Evolutionary conservation across 1,140 invertebrate genomes (phyloP).

Genomic region (Drosophila hydei): DNA sequence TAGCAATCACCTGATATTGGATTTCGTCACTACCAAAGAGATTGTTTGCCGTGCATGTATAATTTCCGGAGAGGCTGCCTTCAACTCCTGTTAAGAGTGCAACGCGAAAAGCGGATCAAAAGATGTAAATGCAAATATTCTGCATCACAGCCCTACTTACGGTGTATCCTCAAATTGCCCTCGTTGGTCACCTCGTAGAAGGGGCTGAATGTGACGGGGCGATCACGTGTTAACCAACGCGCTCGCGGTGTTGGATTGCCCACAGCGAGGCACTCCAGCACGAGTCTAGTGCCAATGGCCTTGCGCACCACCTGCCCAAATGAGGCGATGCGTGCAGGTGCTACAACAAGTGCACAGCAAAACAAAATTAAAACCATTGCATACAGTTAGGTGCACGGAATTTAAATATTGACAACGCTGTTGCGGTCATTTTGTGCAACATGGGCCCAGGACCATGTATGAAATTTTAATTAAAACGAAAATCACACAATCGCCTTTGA

Average conservation of each 20-base stretch:
- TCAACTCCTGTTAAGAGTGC: constrained; percentile 83
- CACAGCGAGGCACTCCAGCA: constrained; percentile 88
- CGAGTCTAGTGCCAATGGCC: constrained; percentile 87
- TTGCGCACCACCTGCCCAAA: constrained; percentile 89
- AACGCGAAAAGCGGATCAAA: constrained; percentile 5
- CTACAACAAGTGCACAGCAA: constrained; percentile 77
- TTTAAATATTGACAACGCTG: constrained; percentile 53
- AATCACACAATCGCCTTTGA: constrained; percentile 19
- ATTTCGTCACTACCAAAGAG: constrained; percentile 92
- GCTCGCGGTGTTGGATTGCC: constrained; percentile 89
- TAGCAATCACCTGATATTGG: constrained; percentile 89
- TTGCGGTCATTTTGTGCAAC: constrained; percentile 38
- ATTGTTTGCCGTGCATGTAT: constrained; percentile 92
- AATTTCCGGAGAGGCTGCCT: constrained; percentile 90
- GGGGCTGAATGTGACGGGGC: constrained; percentile 88
- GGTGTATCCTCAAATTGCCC: constrained; percentile 88
- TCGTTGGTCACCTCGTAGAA: constrained; percentile 88
- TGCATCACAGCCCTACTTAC: constrained; percentile 78
- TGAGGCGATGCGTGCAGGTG: constrained; percentile 88
- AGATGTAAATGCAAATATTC: constrained; percentile 31
- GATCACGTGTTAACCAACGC: constrained; percentile 88
- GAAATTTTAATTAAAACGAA: constrained; percentile 54
- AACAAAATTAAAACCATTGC: constrained; percentile 45
- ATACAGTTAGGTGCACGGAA: constrained; percentile 47
- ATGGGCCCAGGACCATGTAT: constrained; percentile 47